Base-by-base conservation (phyloP, 2,113 vertebrate species). In the Struthio camelus region DNA sequence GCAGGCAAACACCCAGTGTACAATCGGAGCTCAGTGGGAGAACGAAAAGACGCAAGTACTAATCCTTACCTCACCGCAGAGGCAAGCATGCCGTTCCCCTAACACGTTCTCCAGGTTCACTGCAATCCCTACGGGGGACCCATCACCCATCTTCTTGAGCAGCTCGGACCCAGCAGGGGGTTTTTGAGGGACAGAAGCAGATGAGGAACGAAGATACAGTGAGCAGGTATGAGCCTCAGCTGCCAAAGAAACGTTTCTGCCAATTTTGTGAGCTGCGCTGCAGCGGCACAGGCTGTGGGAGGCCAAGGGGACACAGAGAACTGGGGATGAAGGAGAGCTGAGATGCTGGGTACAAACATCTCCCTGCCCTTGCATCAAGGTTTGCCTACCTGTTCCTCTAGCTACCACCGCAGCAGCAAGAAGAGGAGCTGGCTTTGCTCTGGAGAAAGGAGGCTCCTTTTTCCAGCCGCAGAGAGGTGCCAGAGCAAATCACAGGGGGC, bases 1-100 rank as follows among this genome's bases (percentile, higher is more conserved):
- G 78, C 58, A 91, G 87, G 93, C 71, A 94, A 96, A 90, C 62
- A 88, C 79, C 38, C 78, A 69, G 70, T 19, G 48, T 44, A 72
- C 2, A 5, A 62, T 62, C 82, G 82, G 46, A 91, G 67, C 67
- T 71, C 36, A 83, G 67, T 59, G 70, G 76, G 38, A 80, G 64
- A 72, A 97, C 78, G 51, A 91, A 71, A 84, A 92, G 62, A 10
- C 80, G 75, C 27, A 80, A 85, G 58, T 42, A 92, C 72, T 66
- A 80, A 87, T 78, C 87, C 59, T 93, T 85, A 80, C 71, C 80
- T 92, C 76, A 67, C 75, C 53, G 72, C 14, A 92, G 44, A 81
- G 40, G 67, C 44, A 80, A 91, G 80, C 42, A 65, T 24, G 78
- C 61, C 4, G 30, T 85, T 92, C 61, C 44, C 36, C 65, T 70